Base-by-base conservation (phyloP, 2,888 invertebrate genomes). In the Sialis fuliginosa region DNA sequence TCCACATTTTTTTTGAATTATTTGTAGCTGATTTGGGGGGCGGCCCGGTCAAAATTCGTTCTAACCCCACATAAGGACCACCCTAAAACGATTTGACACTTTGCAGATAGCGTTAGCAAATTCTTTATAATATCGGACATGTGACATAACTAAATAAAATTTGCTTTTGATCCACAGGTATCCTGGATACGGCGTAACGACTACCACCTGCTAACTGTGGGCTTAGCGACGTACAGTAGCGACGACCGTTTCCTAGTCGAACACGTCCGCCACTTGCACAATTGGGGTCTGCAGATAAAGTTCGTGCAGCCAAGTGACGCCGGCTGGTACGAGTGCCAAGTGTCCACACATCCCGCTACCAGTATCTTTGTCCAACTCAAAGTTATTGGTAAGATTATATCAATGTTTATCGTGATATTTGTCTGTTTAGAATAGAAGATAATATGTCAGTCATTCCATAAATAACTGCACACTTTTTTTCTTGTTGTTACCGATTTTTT, bases 241-340 rank as follows among this genome's bases (percentile, higher is more conserved):
- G 80, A 81, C 57, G 75, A 72, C 55, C 63, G 80, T 35, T 76
- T 79, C 57, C 70, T 77, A 39, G 77, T 79, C 22, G 77, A 74
- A 47, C 76, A 75, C 57, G 71, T 70, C 51, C 62, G 75, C 40
- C 75, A 76, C 58, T 71, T 76, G 50, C 75, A 76, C 12, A 77
- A 76, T 60, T 77, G 76, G 76, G 69, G 68, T 48, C 66, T 77
- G 9, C 71, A 75, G 53, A 81, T 84, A 58, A 77, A 79, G 59
- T 78, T 80, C 47, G 80, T 82, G 35, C 78, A 77, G 57, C 70
- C 72, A 50, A 72, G 78, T 33, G 84, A 84, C 58, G 78, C 76
- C 41, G 84, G 84, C 22, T 67, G 78, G 48, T 84, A 84, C 60
- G 79, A 83, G 73, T 84, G 84, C 65, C 83, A 84, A 74, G 80